Conservation (phyloP, 2,113 vertebrate species). For the Sigmodon hispidus region DNA sequence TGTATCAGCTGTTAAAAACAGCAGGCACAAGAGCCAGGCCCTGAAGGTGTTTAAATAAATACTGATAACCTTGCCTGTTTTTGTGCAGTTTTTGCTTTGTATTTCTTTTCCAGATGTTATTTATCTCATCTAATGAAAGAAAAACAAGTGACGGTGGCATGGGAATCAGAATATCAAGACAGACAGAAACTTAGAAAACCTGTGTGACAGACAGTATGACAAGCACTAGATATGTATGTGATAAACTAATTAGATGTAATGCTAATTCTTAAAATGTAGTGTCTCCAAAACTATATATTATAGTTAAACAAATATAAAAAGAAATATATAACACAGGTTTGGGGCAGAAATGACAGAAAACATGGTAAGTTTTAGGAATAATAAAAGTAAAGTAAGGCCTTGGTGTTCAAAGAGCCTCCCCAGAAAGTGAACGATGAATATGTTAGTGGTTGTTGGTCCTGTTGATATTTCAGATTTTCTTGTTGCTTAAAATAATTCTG, state of each 20-base stretch:
- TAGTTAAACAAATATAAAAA: constrained; percentile 47
- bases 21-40: not conserved
- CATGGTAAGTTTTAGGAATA: not conserved
- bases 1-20: constrained; percentile 53
- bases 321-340: constrained; percentile 39
- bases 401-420: not conserved
- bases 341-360: constrained; percentile 41
- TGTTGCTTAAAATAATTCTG: not conserved
- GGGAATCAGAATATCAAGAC: not conserved
- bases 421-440: constrained; percentile 28
- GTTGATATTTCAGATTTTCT: not conserved
- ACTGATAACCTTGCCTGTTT: constrained; percentile 24
- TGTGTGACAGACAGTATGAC: constrained; percentile 13
- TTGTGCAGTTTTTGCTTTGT: not conserved
- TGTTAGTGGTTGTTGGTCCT: not conserved
- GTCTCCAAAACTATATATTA: not conserved
- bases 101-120: constrained; percentile 42
- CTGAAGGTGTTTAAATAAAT: not conserved
- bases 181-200: constrained; percentile 20
- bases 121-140: constrained; percentile 48
- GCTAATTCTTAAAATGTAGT: constrained; percentile 42
- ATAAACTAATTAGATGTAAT: constrained; percentile 2
- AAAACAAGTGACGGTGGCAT: not conserved
- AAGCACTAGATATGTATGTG: not conserved
- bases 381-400: constrained; percentile 47